Evolutionary conservation across 2,888 invertebrate species (phyloP).

Genomic region (Callyntrura guangdongensis): DNA sequence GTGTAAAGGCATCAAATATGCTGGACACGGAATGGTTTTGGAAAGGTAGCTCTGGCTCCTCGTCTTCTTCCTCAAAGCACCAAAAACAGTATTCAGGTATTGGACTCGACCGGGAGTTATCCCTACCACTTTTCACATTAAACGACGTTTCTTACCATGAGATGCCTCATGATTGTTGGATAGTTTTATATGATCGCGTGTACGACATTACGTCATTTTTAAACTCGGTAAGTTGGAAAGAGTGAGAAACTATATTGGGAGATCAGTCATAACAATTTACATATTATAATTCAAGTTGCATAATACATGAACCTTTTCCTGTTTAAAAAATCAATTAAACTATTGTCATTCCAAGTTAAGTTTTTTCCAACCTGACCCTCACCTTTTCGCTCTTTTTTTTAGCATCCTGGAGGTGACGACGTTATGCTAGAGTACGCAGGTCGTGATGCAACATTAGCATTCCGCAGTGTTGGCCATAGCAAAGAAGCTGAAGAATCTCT

Average conservation of each 20-base stretch:
- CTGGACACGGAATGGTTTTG: conserved; percentile 42
- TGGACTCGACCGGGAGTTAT: conserved; percentile 53
- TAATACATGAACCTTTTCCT: too few species aligned
- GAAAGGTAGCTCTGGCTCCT: background rate
- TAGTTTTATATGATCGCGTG: conserved; percentile 94
- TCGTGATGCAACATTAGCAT: conserved; percentile 93
- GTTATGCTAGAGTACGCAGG: conserved; percentile 94
- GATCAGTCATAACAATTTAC: too few species aligned
- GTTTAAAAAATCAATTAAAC: too few species aligned
- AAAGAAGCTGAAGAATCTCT: conserved; percentile 89
- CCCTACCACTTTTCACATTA: conserved; percentile 86
- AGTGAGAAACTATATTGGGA: too few species aligned
- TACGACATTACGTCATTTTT: conserved; percentile 93
- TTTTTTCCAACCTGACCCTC: too few species aligned
- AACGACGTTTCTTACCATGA: conserved; percentile 93
- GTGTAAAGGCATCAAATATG: background rate
- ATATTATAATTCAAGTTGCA: too few species aligned
- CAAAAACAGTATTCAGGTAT: conserved; percentile 55
- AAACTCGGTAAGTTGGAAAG: conserved; percentile 89
- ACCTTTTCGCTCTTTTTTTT: conserved; percentile 85
- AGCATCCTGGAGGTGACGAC: conserved; percentile 95
- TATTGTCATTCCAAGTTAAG: too few species aligned
- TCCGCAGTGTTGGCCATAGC: conserved; percentile 93
- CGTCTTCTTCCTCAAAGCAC: conserved; percentile 35
- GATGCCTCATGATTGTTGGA: conserved; percentile 91